Conservation (phyloP, 2,888 invertebrate species). For the Lasioglossum oenotherae region DNA sequence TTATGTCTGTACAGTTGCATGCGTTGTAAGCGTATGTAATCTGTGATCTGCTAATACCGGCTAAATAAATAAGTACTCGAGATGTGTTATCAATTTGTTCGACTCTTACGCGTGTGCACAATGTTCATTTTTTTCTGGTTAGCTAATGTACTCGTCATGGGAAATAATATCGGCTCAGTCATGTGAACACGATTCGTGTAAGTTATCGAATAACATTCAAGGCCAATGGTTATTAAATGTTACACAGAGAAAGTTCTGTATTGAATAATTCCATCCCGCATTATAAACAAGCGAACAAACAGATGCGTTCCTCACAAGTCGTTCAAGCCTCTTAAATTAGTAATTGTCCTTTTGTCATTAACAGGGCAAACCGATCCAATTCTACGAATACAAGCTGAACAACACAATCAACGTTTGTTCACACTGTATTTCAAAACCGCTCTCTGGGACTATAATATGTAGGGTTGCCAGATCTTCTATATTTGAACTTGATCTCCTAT, state of each 20-base stretch:
- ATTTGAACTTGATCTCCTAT: too few species aligned
- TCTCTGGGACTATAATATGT: neutral
- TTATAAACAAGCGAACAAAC: neutral
- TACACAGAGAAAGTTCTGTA: neutral
- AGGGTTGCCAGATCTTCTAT: too few species aligned
- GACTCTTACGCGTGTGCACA: neutral
- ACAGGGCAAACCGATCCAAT: neutral
- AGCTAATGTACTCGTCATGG: neutral
- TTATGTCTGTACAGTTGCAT: neutral
- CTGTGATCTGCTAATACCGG: neutral
- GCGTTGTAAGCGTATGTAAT: neutral
- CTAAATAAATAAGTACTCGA: neutral
- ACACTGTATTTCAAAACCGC: neutral
- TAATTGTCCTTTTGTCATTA: neutral
- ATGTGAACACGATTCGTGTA: slow-evolving; percentile 7
- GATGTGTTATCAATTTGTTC: neutral
- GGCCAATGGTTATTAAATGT: neutral
- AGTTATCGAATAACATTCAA: slow-evolving; percentile 26
- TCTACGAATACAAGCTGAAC: neutral
- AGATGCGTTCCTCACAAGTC: neutral
- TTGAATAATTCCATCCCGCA: slow-evolving; percentile 4
- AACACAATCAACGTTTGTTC: neutral
- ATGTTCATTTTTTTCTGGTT: neutral
- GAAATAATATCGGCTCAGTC: neutral
- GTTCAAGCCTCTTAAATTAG: neutral